Conservation (phyloP, 2,888 invertebrate species). For the Rugalucina vietnamica region DNA sequence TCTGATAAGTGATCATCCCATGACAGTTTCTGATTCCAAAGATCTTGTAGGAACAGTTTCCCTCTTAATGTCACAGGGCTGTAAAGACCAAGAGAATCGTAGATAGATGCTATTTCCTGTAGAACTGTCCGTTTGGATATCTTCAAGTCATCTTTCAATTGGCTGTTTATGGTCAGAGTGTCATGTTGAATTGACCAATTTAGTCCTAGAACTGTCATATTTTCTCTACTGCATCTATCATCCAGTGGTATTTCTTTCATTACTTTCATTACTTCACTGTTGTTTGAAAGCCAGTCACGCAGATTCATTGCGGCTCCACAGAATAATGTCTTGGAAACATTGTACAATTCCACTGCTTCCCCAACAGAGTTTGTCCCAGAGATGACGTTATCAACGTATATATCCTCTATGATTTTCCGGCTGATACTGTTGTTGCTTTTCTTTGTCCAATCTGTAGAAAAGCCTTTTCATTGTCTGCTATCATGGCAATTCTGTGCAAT, state of each 20-base stretch:
- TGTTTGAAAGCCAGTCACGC: conserved; percentile 23
- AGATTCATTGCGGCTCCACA: conserved; percentile 21
- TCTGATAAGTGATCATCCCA: conserved; percentile 10
- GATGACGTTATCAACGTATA: not conserved
- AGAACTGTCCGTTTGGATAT: not conserved
- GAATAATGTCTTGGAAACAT: not conserved
- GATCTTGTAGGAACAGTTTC: not conserved
- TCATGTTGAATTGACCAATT: conserved; percentile 12
- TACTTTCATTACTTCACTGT: not conserved
- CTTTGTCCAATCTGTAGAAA: conserved; percentile 18
- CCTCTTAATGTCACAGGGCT: not conserved
- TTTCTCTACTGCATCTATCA: not conserved
- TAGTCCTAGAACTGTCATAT: not conserved
- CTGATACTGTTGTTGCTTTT: not conserved
- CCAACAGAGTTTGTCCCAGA: not conserved
- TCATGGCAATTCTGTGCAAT: conserved; percentile 2
- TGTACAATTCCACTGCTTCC: not conserved
- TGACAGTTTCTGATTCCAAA: not conserved
- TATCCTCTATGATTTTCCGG: not conserved
- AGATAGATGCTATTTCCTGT: not conserved
- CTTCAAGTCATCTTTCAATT: not conserved
- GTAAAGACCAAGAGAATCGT: not conserved
- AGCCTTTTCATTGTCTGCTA: conserved; percentile 31
- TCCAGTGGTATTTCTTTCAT: not conserved
- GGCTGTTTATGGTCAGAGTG: not conserved